Conservation (phyloP, 2,888 invertebrate species). For the Branchipolynoe longqiensis region DNA sequence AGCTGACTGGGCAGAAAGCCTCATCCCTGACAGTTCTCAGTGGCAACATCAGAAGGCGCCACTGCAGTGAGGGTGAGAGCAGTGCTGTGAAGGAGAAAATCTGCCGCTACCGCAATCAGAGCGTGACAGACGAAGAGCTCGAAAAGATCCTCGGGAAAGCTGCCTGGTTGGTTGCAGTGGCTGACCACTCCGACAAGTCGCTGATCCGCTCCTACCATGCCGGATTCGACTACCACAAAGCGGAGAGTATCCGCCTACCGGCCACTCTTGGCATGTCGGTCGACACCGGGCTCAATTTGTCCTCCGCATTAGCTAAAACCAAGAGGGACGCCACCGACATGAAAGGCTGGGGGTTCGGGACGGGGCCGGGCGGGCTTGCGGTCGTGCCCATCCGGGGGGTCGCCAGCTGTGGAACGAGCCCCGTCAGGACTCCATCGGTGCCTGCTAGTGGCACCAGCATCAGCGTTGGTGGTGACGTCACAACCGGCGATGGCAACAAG, state of each 20-base stretch:
- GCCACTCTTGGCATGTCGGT: not conserved
- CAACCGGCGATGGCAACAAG: not conserved
- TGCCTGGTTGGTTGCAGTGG: constrained; percentile 22
- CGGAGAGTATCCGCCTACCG: not conserved
- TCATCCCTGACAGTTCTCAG: not conserved
- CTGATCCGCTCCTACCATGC: constrained; percentile 24
- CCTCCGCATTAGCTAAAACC: not conserved
- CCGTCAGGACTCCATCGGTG: not conserved
- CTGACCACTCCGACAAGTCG: constrained; percentile 7
- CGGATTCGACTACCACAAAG: not conserved
- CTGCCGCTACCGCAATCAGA: constrained; percentile 15
- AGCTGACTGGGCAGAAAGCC: not conserved
- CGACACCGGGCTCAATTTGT: constrained; percentile 27
- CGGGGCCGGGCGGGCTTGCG: not conserved
- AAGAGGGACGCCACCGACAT: no score
- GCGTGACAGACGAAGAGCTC: constrained; percentile 23
- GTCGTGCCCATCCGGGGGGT: not conserved
- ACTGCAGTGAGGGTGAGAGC: constrained; percentile 39
- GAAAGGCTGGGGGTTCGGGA: constrained; percentile 36
- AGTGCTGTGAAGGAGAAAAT: constrained; percentile 47
- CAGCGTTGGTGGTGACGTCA: no score
- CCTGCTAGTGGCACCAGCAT: no score
- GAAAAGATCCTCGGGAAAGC: constrained; percentile 31
- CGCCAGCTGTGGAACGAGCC: constrained; percentile 26
- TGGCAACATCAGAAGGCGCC: constrained; percentile 4